phyloP scores from a whole-genome alignment of 2,888 invertebrate genomes.

The Morpho deidamia region DNA sequence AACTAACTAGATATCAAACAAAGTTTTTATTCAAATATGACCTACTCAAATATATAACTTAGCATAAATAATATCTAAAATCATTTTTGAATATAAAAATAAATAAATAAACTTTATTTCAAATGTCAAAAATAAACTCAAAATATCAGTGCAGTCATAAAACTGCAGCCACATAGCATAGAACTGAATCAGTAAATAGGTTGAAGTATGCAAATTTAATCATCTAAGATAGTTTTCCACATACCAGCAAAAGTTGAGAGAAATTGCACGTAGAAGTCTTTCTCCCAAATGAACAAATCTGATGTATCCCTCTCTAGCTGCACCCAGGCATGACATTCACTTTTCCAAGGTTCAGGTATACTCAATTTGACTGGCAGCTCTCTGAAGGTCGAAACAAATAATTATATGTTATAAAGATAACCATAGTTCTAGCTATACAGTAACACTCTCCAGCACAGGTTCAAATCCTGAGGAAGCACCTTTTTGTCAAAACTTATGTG shows the following conservation, averaged over 20 bases:
- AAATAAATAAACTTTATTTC: too few relatives aligned
- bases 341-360: conserved; percentile 36
- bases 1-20: too few relatives aligned
- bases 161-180: not conserved
- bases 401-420: not conserved
- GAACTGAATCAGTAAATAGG: too few relatives aligned
- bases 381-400: conserved; percentile 32
- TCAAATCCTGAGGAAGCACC: not conserved
- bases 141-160: not conserved
- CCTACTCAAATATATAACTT: too few relatives aligned
- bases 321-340: conserved; percentile 45
- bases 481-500: too few relatives aligned
- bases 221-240: conserved; percentile 3
- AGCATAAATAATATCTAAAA: too few relatives aligned
- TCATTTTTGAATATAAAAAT: too few relatives aligned
- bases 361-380: conserved; percentile 36
- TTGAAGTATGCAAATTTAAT: not conserved
- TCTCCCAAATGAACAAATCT: conserved; percentile 75
- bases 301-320: conserved; percentile 41
- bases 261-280: conserved; percentile 79
- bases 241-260: conserved; percentile 66
- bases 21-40: too few relatives aligned
- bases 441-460: too few relatives aligned
- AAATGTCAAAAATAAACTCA: too few relatives aligned
- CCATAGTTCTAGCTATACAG: too few relatives aligned